Percentiles rank a stretch among this genome's conserved stretches.
phyloP scores from a whole-genome alignment of 2,113 vertebrate genomes.

The Oceanites oceanicus region DNA sequence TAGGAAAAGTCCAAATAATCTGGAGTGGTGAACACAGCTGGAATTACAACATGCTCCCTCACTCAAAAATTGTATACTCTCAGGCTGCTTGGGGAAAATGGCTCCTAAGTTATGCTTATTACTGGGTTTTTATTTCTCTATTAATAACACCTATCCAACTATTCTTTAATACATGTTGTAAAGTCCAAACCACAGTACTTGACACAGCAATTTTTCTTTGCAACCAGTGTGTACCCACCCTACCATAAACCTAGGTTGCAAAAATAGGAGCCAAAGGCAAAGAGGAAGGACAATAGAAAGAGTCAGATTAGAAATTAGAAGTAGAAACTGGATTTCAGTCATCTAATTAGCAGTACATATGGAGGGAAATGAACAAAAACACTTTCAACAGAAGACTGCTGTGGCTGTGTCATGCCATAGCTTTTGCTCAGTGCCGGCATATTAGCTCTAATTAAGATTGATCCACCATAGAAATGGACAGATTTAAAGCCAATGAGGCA shows the following conservation, averaged over 20 bases:
- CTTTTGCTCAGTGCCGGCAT: background rate
- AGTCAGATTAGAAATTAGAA: background rate
- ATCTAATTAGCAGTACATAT: background rate
- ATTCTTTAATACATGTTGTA: background rate
- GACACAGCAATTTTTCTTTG: background rate
- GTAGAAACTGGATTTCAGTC: background rate
- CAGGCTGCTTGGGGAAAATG: background rate
- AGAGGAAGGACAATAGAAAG: background rate
- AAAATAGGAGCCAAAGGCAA: background rate
- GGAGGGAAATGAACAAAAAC: background rate
- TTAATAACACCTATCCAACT: background rate
- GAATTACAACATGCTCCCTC: background rate
- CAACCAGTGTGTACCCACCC: background rate
- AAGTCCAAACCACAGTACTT: background rate
- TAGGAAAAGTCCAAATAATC: background rate
- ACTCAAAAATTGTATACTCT: background rate
- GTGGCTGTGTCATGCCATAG: background rate
- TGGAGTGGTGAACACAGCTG: background rate
- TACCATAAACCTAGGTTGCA: background rate
- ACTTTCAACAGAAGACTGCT: background rate
- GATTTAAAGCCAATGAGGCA: background rate
- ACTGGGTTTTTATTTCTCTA: background rate
- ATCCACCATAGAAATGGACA: background rate
- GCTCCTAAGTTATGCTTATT: background rate
- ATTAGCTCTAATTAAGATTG: background rate